These are phyloP conservation scores for Caenorhabditis elegans DNA, from an alignment of 1,140 invertebrate species.

Conservation along the genomic window WBcel235 BX284606.5:5941501-5942000, in stretches of 20 bases:
- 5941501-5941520: too few species aligned
- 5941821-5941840: conserved; percentile 76
- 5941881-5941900: conserved; percentile 69
- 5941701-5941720: conserved; percentile 76
- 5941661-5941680: conserved; percentile 73
- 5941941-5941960: not conserved
- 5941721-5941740: conserved; percentile 70
- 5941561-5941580: not conserved
- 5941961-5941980: not conserved
- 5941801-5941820: conserved; percentile 54
- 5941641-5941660: conserved; percentile 85
- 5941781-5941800: not conserved
- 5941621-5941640: conserved; percentile 74
- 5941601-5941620: not conserved
- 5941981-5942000: conserved; percentile 23
- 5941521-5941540: too few species aligned
- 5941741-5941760: conserved; percentile 70
- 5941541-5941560: not conserved
- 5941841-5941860: conserved; percentile 82
- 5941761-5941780: not conserved
- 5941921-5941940: not conserved
- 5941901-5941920: conserved; percentile 28
- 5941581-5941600: too few species aligned
- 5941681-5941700: conserved; percentile 73
- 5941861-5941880: conserved; percentile 85